A percentile compares a stretch with the other conserved stretches of the same genome.
Evolutionary conservation across 1,140 invertebrate species (phyloP).

Genomic region (Solenopsis fugax): DNA sequence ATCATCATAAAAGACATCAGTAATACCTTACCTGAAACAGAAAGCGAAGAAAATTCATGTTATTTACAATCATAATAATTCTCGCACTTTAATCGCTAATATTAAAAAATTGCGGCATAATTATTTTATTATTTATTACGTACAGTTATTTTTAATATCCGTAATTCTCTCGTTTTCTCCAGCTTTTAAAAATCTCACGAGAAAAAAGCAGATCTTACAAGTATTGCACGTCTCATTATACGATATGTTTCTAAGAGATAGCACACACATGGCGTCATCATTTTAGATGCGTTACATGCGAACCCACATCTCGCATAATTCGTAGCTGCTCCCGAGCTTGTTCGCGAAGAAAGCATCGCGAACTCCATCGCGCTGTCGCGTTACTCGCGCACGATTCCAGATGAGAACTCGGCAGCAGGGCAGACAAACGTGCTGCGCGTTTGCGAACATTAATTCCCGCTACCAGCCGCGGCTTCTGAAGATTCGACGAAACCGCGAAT

Average conservation of each 20-base stretch:
- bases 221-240: neutral
- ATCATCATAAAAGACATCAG: neutral
- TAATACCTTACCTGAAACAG: slow-evolving; percentile 48
- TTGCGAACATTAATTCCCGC: slow-evolving; percentile 61
- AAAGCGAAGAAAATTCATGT: neutral
- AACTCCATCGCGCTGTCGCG: neutral
- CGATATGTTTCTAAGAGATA: neutral
- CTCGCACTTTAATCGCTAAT: neutral
- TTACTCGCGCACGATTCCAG: slow-evolving; percentile 3
- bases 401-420: neutral
- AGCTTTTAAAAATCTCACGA: neutral
- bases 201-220: neutral
- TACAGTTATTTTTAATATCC: neutral
- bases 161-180: neutral
- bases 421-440: slow-evolving; percentile 43
- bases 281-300: neutral
- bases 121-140: neutral
- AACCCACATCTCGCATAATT: slow-evolving; percentile 18
- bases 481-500: slow-evolving; percentile 52
- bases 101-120: neutral
- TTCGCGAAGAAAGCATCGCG: slow-evolving; percentile 33
- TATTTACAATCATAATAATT: neutral
- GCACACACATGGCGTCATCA: neutral
- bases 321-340: neutral
- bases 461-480: slow-evolving; percentile 40